Base-by-base conservation (phyloP, 2,888 invertebrate genomes). In the Nezara viridula region DNA sequence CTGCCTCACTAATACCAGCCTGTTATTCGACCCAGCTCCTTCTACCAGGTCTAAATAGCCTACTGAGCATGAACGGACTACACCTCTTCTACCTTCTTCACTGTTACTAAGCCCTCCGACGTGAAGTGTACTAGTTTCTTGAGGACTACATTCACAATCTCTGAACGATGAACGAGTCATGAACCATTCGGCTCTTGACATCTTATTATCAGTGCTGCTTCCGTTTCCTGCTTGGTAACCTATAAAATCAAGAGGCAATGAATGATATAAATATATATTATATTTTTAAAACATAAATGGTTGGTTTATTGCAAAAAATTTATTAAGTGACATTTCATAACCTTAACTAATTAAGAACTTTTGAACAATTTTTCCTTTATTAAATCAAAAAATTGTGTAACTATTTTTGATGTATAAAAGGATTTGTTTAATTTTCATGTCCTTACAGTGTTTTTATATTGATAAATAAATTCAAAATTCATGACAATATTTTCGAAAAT, bases 11-110 rank as follows among this genome's bases (percentile, higher is more conserved):
- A 91, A 90, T 32, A 92, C 92, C 27, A 92, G 91, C 49, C 91
- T 90, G 93, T 91, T 93, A 91, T 89, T 93, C 60, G 89, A 86
- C 19, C 95, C 95, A 14, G 44, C 81, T 1, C 95, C 95, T 91
- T 97, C 97, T 9, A 97, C 96, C 90, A 96, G 94, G 92, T 98
- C 97, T 91, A 98, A 93, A 92, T 97, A 97, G 0, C 98, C 97
- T 4, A 97, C 97, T 93, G 97, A 97, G 92, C 97, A 97, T 92
- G 97, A 97, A 50, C 91, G 90, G n/a, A 91, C 91, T 21, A 91
- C 91, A 16, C 91, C 91, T 19, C 91, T 90, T 81, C 91, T 73
- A 32, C 90, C 77, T 52, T 86, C 88, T 86, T 89, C 91, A 85
- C 89, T 90, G 55, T 81, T 47, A 27, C 21, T 27, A 1, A 37